Base-by-base conservation (phyloP, 2,113 vertebrate species). In the Sialia sialis region DNA sequence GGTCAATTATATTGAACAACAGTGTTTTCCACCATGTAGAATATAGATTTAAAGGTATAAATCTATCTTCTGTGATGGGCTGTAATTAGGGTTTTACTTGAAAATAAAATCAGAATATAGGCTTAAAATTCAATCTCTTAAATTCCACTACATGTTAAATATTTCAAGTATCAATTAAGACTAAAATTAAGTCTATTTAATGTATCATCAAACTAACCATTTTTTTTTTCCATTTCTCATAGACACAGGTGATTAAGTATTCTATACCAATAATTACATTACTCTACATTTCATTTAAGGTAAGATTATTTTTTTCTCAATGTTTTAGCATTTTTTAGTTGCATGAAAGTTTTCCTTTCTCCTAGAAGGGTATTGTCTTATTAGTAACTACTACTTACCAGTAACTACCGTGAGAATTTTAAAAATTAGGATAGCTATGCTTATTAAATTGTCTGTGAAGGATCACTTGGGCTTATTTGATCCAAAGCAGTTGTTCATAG, bases 241-340 rank as follows among this genome's bases (percentile, higher is more conserved):
- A 99, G 99, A 95, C 98, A 30, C 98, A 91, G 93, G 67, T 98
- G 63, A 94, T 99, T 87, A 98, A 98, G 87, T 99, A 98, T 82
- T 98, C 94, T 14, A 18, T 98, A 86, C 98, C 99, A 20, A 54
- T 98, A 58, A 86, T 98, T 70, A 95, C 98, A 44, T 97, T 99
- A 41, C 93, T 98, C 13, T 99, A 97, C 91, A 98, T 99, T 86
- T 98, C 98, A 97, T 98, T 97, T 89, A 99, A 99, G 99, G 99
- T 99, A 98, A 98, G 98, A 56, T 22, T 0, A n/a, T 75, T 83
- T 76, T 49, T 43, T 9, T 15, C 16, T 48, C 30, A 13, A 15
- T 49, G 3, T 66, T 79, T 67, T 89, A 30, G 4, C 16, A 43
- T 44, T 69, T 63, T 75, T 75, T 78, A 62, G 10, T 49, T 87